These are phyloP conservation scores for Ptilorrhoa leucosticta DNA, from an alignment of 2,113 vertebrate genomes.

Conservation along the genomic window DNA sequence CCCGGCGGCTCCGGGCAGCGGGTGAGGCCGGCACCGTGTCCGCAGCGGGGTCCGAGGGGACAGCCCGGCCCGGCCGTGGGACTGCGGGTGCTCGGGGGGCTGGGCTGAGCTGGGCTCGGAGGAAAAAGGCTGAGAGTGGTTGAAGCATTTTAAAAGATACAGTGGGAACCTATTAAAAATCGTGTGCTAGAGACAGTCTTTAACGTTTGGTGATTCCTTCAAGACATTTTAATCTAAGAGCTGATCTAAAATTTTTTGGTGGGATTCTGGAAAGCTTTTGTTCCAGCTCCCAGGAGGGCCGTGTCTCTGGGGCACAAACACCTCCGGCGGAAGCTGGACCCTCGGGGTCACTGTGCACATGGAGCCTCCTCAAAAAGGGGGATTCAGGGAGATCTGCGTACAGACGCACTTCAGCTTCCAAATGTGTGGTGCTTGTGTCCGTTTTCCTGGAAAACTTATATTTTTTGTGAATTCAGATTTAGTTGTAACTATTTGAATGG, in stretches of 20 bases:
- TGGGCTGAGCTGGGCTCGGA: background rate
- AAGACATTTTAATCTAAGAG: background rate
- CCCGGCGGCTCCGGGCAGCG: background rate
- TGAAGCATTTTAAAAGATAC: background rate
- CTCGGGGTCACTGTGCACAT: background rate
- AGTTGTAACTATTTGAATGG: background rate
- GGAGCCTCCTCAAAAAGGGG: background rate
- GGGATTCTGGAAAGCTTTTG: background rate
- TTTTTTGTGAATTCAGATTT: background rate
- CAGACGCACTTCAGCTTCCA: background rate
- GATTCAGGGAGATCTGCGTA: background rate
- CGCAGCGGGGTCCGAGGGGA: no score
- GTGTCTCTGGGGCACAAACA: background rate
- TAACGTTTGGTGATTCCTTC: background rate
- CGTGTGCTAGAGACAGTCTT: background rate
- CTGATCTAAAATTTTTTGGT: background rate
- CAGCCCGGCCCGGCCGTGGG: background rate
- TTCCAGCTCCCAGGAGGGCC: background rate
- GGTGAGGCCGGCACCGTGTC: background rate
- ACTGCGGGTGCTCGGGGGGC: no score
- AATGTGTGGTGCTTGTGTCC: background rate
- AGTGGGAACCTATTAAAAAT: background rate
- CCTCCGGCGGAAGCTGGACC: background rate
- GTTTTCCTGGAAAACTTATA: background rate
- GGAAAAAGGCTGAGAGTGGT: background rate